A percentile compares a stretch with the other conserved stretches of the same genome.
Conservation (phyloP, 2,888 invertebrate species). For the Torymus texanus region DNA sequence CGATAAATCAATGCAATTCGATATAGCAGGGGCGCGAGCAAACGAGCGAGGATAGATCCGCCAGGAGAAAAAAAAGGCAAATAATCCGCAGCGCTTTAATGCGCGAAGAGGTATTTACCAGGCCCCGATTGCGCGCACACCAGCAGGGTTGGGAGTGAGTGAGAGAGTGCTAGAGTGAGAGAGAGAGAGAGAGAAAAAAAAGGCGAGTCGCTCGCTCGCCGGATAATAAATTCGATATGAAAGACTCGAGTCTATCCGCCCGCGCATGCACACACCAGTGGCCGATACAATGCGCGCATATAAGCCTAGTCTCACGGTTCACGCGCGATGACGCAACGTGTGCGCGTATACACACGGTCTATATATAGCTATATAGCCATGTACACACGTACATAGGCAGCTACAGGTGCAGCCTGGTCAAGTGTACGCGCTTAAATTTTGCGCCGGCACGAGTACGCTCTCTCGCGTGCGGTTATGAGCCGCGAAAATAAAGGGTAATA, state of each 20-base stretch:
- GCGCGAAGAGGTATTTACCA: slow-evolving; percentile 10
- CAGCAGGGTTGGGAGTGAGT: neutral
- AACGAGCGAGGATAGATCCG: neutral
- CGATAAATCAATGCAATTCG: slow-evolving; percentile 18
- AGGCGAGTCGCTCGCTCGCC: neutral
- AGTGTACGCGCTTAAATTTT: neutral
- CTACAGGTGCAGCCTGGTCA: neutral
- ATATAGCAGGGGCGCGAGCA: neutral
- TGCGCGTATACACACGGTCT: neutral
- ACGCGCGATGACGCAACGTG: neutral
- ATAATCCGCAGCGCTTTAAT: slow-evolving; percentile 7
- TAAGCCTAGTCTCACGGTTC: neutral
- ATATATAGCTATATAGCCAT: neutral
- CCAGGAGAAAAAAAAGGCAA: neutral
- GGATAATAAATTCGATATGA: slow-evolving; percentile 41
- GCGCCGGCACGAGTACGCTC: neutral
- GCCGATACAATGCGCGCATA: slow-evolving; percentile 9
- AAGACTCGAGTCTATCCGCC: slow-evolving; percentile 1
- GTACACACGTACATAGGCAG: neutral
- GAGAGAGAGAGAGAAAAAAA: neutral
- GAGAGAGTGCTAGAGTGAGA: no score
- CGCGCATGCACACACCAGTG: neutral
- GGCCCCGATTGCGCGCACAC: neutral
- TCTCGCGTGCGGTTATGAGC: no score
- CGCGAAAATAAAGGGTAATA: neutral